These are phyloP conservation scores for Clusia tigrina DNA, from an alignment of 2,888 invertebrate genomes.

Conservation along the genomic window DNA sequence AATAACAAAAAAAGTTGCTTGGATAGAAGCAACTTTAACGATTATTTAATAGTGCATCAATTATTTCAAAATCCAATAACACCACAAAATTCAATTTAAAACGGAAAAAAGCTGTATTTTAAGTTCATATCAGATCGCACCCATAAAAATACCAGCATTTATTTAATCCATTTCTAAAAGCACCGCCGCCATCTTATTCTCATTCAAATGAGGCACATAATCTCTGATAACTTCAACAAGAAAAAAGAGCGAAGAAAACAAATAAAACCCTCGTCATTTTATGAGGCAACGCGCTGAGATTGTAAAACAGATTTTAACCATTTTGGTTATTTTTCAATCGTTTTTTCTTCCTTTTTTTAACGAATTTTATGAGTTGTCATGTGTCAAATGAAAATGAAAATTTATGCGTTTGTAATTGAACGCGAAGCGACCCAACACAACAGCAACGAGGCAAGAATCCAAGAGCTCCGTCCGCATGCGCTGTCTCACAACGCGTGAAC, in stretches of 20 bases:
- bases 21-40: conserved; percentile 3
- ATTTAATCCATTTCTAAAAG: conserved; percentile 16
- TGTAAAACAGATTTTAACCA: conserved; percentile 48
- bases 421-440: conserved; percentile 38
- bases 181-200: conserved; percentile 24
- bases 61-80: neutral
- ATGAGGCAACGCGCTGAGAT: conserved; percentile 47
- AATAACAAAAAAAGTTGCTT: too few species aligned
- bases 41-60: conserved; percentile 3
- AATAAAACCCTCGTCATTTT: conserved; percentile 43
- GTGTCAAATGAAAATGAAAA: conserved; percentile 63
- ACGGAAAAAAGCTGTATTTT: neutral
- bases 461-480: conserved; percentile 20
- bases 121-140: neutral
- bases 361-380: conserved; percentile 62
- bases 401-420: conserved; percentile 64
- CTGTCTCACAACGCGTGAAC: neutral
- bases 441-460: conserved; percentile 21
- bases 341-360: conserved; percentile 42
- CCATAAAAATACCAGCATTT: neutral
- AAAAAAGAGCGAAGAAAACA: conserved; percentile 1
- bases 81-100: neutral
- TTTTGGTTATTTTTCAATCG: conserved; percentile 44
- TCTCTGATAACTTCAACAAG: conserved; percentile 23
- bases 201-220: conserved; percentile 18